These are phyloP conservation scores for Zapornia atra DNA, from an alignment of 2,113 vertebrate species.

Conservation along the genomic window DNA sequence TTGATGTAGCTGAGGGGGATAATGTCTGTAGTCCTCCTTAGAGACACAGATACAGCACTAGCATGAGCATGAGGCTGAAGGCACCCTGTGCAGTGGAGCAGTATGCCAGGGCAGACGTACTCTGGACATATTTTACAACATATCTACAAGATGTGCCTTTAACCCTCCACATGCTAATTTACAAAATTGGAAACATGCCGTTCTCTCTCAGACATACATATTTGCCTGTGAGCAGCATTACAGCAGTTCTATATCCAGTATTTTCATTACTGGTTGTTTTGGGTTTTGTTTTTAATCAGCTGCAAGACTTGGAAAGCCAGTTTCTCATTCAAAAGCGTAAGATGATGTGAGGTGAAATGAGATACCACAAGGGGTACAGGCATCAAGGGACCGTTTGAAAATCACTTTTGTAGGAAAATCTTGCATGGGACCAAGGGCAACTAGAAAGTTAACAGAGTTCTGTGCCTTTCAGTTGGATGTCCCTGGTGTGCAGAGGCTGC, in stretches of 20 bases:
- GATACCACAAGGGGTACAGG: neutral
- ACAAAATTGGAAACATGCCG: neutral
- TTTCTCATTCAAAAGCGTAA: neutral
- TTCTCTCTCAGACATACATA: neutral
- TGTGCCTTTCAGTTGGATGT: fast-evolving
- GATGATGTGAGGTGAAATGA: neutral
- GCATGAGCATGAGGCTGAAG: neutral
- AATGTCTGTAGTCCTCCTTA: neutral
- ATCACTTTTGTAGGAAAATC: neutral
- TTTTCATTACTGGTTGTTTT: neutral
- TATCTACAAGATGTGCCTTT: neutral
- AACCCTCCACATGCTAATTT: neutral
- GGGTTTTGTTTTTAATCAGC: neutral
- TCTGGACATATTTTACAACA: neutral
- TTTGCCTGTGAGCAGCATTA: neutral
- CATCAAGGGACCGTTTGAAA: neutral
- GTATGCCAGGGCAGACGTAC: neutral
- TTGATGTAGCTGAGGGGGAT: neutral
- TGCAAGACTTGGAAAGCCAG: neutral
- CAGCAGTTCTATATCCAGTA: neutral
- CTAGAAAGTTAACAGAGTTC: neutral
- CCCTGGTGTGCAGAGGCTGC: neutral
- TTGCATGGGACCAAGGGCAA: neutral
- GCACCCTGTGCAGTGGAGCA: neutral
- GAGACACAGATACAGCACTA: neutral